Evolutionary conservation across 2,797 vertebrate species (phyloP).

Genomic region (Sebastes miniatus): DNA sequence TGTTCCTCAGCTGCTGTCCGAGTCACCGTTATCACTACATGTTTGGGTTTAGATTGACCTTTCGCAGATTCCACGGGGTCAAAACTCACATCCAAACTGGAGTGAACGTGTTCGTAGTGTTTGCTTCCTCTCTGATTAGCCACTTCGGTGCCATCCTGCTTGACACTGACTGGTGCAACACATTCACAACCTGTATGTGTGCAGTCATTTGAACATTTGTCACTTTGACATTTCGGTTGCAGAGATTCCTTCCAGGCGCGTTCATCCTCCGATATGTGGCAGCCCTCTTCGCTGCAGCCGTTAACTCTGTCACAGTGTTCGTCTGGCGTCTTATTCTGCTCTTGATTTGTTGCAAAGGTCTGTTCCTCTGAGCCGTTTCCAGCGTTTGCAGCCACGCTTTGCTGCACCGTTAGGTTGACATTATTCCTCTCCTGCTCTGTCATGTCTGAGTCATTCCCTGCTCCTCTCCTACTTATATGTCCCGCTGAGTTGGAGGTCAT

Average conservation of each 20-base stretch:
- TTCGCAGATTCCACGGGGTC: not conserved
- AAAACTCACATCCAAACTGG: not conserved
- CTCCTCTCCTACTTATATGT: conserved; percentile 72
- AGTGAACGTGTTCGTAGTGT: not conserved
- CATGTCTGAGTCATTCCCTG: conserved; percentile 76
- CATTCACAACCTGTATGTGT: not conserved
- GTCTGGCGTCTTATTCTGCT: not conserved
- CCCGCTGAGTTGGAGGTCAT: not conserved
- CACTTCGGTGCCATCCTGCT: not conserved
- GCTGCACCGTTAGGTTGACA: conserved; percentile 14
- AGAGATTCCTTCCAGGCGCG: not conserved
- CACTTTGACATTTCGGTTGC: not conserved
- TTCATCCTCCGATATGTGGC: not conserved
- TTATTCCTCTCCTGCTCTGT: conserved; percentile 63
- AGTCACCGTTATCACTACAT: conserved; percentile 23
- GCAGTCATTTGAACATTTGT: not conserved
- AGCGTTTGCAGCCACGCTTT: not conserved
- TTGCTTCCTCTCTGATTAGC: not conserved
- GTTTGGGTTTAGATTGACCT: not conserved
- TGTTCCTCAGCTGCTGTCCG: conserved; percentile 17
- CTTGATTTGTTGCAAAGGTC: not conserved
- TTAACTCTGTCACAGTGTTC: not conserved
- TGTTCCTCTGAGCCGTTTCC: not conserved
- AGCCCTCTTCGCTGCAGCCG: not conserved
- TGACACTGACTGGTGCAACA: not conserved